These are phyloP conservation scores for Calephelis perditalis DNA, from an alignment of 2,888 invertebrate species.

Conservation along the genomic window DNA sequence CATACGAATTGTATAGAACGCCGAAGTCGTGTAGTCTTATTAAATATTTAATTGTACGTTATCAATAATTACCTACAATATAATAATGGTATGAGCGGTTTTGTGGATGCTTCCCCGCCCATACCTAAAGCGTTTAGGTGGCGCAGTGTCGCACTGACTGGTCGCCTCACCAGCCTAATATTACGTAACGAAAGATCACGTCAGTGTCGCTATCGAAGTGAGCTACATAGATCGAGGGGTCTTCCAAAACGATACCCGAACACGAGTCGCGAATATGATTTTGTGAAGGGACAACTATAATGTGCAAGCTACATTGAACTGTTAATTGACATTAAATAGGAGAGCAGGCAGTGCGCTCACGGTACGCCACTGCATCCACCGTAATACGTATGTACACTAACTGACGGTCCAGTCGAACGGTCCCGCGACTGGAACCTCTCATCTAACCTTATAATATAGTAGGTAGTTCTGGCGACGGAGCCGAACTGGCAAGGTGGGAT, in stretches of 20 bases:
- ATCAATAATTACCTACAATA: conserved; percentile 74
- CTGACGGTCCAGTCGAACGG: conserved; percentile 54
- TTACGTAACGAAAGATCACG: neutral
- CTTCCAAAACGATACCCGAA: conserved; percentile 6
- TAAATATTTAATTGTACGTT: conserved; percentile 57
- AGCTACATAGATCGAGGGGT: conserved; percentile 3
- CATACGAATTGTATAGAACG: conserved; percentile 25
- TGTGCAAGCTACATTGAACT: conserved; percentile 36
- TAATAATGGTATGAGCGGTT: conserved; percentile 76
- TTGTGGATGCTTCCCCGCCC: conserved; percentile 75
- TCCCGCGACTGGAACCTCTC: conserved; percentile 51
- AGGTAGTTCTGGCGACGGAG: conserved; percentile 44
- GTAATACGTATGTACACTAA: conserved; percentile 54
- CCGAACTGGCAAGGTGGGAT: conserved; percentile 57
- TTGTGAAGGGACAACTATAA: conserved; percentile 7
- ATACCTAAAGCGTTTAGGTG: conserved; percentile 78
- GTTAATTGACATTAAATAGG: conserved; percentile 63
- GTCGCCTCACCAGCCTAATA: conserved; percentile 33
- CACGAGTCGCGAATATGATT: neutral
- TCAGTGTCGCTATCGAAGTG: neutral
- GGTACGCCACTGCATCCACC: conserved; percentile 73
- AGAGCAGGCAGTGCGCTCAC: conserved; percentile 59
- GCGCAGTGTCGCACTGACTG: conserved; percentile 60
- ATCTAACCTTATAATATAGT: conserved; percentile 48
- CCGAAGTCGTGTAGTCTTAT: conserved; percentile 45